Evolutionary conservation across 2,888 invertebrate species (phyloP).

Genomic region (Scaptodrosophila latifasciaeformis): DNA sequence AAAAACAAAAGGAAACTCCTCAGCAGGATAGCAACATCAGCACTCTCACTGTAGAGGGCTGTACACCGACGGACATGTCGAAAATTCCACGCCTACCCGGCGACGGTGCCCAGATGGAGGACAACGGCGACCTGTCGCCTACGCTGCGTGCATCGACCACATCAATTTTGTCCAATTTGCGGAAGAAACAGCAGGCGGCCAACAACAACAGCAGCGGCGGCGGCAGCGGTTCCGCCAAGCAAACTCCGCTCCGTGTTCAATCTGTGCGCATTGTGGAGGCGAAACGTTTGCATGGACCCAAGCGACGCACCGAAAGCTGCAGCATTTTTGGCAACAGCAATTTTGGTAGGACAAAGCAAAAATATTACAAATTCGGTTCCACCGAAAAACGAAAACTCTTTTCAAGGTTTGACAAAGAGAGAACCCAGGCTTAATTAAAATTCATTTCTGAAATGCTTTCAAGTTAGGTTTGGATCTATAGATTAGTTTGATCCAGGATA

Average conservation of each 20-base stretch:
- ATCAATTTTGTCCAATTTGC: constrained; percentile 57
- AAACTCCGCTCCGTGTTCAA: constrained; percentile 69
- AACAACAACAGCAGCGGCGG: constrained; percentile 16
- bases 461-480: no score
- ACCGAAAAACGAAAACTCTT: no score
- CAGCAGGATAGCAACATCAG: constrained; percentile 14
- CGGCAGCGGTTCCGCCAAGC: constrained; percentile 35
- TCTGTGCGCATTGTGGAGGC: constrained; percentile 73
- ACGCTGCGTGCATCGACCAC: constrained; percentile 53
- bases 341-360: constrained; percentile 43
- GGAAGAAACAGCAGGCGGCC: constrained; percentile 57
- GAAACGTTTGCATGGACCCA: constrained; percentile 61
- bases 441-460: no score
- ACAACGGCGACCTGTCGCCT: constrained; percentile 47
- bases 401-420: no score
- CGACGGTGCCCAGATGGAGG: constrained; percentile 72
- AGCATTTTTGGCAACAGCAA: constrained; percentile 67
- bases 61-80: constrained; percentile 64
- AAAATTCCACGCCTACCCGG: constrained; percentile 73
- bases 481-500: no score
- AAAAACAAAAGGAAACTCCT: constrained; percentile 13
- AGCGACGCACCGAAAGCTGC: constrained; percentile 72
- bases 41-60: constrained; percentile 11
- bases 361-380: no score
- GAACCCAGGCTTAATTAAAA: no score